These are phyloP conservation scores for Gallinago nigripennis DNA, from an alignment of 2,797 vertebrate genomes.

Conservation along the genomic window DNA sequence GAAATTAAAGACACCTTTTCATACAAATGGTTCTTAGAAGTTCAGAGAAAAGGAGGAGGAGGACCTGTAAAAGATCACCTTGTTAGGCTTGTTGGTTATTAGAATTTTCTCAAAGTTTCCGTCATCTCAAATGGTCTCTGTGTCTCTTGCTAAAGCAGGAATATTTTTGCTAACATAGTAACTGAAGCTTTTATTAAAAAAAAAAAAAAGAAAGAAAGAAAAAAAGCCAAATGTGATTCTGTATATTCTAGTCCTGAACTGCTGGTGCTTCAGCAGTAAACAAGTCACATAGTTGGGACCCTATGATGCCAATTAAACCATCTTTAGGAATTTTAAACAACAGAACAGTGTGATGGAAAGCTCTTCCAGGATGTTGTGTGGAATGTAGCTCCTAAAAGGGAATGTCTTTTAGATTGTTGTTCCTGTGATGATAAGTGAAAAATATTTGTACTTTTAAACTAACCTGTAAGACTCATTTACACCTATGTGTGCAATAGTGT, in stretches of 20 bases:
- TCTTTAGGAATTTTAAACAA: neutral
- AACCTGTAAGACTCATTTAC: neutral
- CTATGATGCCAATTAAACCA: neutral
- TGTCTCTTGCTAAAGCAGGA: neutral
- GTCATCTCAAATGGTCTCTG: neutral
- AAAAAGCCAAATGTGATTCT: neutral
- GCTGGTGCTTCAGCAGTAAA: neutral
- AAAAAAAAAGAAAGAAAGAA: too few species aligned
- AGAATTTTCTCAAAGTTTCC: neutral
- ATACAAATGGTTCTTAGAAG: neutral
- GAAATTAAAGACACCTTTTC: neutral
- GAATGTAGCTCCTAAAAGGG: neutral
- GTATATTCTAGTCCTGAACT: neutral
- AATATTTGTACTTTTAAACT: neutral
- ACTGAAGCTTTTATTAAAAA: neutral
- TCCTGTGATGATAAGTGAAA: neutral
- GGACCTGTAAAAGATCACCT: neutral
- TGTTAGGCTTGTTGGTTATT: neutral
- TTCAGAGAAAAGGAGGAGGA: neutral
- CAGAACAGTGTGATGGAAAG: neutral
- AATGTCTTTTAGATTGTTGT: neutral
- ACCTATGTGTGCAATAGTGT: rapidly evolving
- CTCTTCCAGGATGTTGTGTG: neutral
- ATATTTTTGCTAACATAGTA: neutral
- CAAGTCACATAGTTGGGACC: neutral